These are phyloP conservation scores for Adelges cooleyi DNA, from an alignment of 1,140 invertebrate genomes.

Conservation along the genomic window DNA sequence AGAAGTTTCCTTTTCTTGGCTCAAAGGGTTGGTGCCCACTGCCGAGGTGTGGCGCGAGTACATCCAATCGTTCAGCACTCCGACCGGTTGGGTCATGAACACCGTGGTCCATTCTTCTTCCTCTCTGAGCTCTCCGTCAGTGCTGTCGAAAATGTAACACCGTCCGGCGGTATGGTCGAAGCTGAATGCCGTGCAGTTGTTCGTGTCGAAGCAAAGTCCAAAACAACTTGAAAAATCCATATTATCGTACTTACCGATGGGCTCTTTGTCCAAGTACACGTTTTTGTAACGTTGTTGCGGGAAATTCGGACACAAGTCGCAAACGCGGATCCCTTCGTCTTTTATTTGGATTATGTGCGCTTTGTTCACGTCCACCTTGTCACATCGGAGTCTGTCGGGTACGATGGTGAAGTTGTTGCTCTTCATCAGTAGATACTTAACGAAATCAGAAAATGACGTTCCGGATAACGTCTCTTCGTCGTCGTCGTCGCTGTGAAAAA, in stretches of 20 bases:
- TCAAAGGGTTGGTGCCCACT: not conserved
- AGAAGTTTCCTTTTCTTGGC: not conserved
- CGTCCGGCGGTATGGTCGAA: not conserved
- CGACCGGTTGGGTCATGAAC: conserved; percentile 24
- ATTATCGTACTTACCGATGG: not conserved
- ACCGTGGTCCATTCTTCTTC: conserved; percentile 23
- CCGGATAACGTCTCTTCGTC: conserved; percentile 12
- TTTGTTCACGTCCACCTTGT: not conserved
- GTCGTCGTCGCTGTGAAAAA: conserved; percentile 6
- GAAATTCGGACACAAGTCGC: conserved; percentile 29
- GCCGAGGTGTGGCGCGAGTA: conserved; percentile 23
- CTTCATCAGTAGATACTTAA: conserved; percentile 27
- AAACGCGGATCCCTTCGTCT: conserved; percentile 21
- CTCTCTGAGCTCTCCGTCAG: not conserved
- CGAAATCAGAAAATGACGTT: conserved; percentile 22
- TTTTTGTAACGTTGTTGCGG: conserved; percentile 20
- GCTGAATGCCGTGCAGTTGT: not conserved
- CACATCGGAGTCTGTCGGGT: conserved; percentile 22
- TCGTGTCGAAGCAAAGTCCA: not conserved
- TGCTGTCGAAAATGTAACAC: not conserved
- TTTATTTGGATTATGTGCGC: not conserved
- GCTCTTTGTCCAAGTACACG: conserved; percentile 10
- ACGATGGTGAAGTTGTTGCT: conserved; percentile 23
- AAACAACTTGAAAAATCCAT: not conserved
- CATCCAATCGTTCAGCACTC: conserved; percentile 13